Percentiles rank a stretch among this genome's conserved stretches.
Evolutionary conservation across 30 jellyfish, hydroid and myxozoan genomes (phyloP).

Genomic region (Euphysa ruthae): DNA sequence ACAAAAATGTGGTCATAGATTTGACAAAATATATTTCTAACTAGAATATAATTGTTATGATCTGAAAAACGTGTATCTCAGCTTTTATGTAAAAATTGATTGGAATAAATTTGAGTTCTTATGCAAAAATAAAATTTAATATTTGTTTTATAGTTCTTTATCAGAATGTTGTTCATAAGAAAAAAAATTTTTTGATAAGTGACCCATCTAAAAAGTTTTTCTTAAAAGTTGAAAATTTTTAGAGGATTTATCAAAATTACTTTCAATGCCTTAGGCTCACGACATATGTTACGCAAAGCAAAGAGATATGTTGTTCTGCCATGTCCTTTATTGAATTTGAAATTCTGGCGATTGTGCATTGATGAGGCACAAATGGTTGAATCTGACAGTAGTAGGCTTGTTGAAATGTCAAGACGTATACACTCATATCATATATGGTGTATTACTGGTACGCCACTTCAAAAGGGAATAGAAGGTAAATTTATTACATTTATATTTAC

Average conservation of each 20-base stretch:
- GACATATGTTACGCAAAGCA: constrained; percentile 49
- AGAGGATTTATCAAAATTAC: neutral
- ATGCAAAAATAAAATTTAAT: too few species aligned
- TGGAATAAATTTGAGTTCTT: too few species aligned
- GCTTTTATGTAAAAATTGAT: too few species aligned
- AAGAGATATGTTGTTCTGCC: constrained; percentile 59
- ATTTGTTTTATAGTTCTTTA: too few species aligned
- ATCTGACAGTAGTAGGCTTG: constrained; percentile 55
- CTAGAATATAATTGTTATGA: too few species aligned
- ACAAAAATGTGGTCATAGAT: too few species aligned
- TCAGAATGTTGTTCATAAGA: too few species aligned
- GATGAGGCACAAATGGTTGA: constrained; percentile 98
- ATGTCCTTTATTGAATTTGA: constrained; percentile 64
- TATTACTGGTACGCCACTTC: constrained; percentile 95
- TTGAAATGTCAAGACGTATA: constrained; percentile 77
- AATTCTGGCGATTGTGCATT: constrained; percentile 88
- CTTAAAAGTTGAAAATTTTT: neutral
- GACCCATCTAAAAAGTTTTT: too few species aligned
- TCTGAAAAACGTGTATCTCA: too few species aligned
- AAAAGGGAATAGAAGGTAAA: constrained; percentile 68
- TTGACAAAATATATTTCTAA: too few species aligned
- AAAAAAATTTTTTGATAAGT: too few species aligned
- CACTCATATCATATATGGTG: constrained; percentile 88
- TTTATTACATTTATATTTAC: neutral
- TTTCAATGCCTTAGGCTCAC: too few species aligned